Base-by-base conservation (phyloP, 1,140 invertebrate genomes). In the Apis laboriosa region DNA sequence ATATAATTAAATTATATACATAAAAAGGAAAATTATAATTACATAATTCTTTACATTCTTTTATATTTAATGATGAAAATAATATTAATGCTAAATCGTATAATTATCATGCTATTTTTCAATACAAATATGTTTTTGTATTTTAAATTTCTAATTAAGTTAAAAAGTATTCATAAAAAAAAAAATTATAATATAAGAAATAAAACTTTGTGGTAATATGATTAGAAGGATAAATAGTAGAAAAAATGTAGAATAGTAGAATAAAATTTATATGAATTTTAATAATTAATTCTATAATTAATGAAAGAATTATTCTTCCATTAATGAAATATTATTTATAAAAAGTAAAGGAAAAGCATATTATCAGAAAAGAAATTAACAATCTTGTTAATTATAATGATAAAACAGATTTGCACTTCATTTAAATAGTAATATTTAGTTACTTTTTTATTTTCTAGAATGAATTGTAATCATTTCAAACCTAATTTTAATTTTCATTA, bases 241-340 rank as follows among this genome's bases (percentile, higher is more conserved):
- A 49, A 81, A 13, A 66, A 49, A 49, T 17, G 71, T 24, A 24
- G 24, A 24, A 24, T 24, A 24, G 24, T 24, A 24, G 24, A 24
- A 24, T 24, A 24, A 24, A 77, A 83, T 55, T 71, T n/a, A 43
- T 66, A 80, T 51, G 17, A 66, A 61, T 72, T 73, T 80, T 80
- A 73, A 84, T 66, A 78, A 67, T 34, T 68, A 17, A 9, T 70
- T 43, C 9, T n/a, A 66, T 58, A 51, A 77, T 74, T 43, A 63
- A 55, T 53, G 24, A 74, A 34, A 58, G 53, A 53, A 58, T 51
- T 58, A 13, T 53, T 34, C 67, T 75, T 28, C n/a, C 58, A 81
- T 58, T 63, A 58, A 58, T 43, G 34, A 43, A 43, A 43, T 58
- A 11, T 74, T 56, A 19, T 70, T 81, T 60, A 19, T 77, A 56